Evolutionary conservation across 2,797 vertebrate species (phyloP).

Genomic region (Enteromius mattozi): DNA sequence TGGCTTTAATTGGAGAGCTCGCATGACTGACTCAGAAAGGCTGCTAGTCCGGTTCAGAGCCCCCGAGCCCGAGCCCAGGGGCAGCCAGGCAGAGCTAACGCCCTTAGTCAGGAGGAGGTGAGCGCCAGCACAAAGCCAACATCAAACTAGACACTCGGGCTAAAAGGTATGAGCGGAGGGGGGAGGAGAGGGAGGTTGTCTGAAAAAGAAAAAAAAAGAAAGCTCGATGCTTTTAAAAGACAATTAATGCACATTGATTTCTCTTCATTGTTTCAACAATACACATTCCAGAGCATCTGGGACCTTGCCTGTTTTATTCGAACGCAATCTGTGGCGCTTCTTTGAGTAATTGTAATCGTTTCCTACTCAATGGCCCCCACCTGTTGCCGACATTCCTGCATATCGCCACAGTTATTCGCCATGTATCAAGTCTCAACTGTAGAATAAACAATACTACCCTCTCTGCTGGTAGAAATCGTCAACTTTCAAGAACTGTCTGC

Average conservation of each 20-base stretch:
- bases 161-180: slow-evolving; percentile 42
- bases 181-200: not conserved
- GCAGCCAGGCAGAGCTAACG: slow-evolving; percentile 56
- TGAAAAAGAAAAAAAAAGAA: slow-evolving; percentile 6
- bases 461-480: slow-evolving; percentile 16
- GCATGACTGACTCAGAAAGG: slow-evolving; percentile 57
- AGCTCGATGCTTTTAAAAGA: slow-evolving; percentile 56
- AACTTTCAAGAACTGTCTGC: slow-evolving; percentile 2
- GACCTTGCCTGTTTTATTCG: slow-evolving; percentile 11
- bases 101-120: slow-evolving; percentile 58
- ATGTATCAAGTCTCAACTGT: slow-evolving; percentile 8
- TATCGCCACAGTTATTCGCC: not conserved
- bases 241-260: slow-evolving; percentile 62
- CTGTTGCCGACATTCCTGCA: slow-evolving; percentile 30
- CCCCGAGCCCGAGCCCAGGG: slow-evolving; percentile 69
- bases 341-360: not conserved
- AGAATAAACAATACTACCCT: slow-evolving; percentile 14
- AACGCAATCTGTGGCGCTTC: not conserved
- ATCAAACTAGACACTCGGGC: slow-evolving; percentile 58
- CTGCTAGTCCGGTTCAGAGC: slow-evolving; percentile 67
- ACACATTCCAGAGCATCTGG: slow-evolving; percentile 37
- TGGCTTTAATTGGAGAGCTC: slow-evolving; percentile 58
- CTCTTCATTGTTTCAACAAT: slow-evolving; percentile 46
- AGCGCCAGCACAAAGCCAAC: slow-evolving; percentile 58
- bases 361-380: slow-evolving; percentile 22